A percentile compares a stretch with the other conserved stretches of the same genome.
Conservation (phyloP, 2,888 invertebrate species). For the Athripsodes cinereus region DNA sequence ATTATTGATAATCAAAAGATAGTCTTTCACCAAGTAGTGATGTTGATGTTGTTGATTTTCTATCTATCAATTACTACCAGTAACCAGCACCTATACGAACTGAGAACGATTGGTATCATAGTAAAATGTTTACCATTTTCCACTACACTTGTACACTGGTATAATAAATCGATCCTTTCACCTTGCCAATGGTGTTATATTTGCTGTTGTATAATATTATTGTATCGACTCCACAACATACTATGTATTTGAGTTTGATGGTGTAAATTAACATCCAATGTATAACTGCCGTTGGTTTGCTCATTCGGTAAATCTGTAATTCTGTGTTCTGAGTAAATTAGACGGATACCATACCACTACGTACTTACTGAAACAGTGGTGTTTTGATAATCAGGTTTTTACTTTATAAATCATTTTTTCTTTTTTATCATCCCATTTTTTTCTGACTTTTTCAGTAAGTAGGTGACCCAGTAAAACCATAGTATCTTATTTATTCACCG, state of each 20-base stretch:
- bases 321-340: constrained; percentile 11
- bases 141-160: no score
- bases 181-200: constrained; percentile 9
- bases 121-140: constrained; percentile 6
- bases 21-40: not conserved
- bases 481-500: no score
- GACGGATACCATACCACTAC: constrained; percentile 3
- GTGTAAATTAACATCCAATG: constrained; percentile 13
- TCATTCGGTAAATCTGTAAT: constrained; percentile 2
- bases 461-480: no score
- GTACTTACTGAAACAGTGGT: no score
- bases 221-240: not conserved
- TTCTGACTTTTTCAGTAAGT: no score
- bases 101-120: constrained; percentile 12
- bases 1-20: not conserved
- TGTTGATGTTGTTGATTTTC: not conserved
- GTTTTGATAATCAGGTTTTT: no score
- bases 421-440: no score
- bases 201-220: not conserved
- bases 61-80: no score
- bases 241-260: constrained; percentile 5
- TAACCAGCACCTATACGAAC: no score
- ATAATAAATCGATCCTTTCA: constrained; percentile 15
- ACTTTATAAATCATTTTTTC: no score
- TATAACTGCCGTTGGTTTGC: not conserved